Base-by-base conservation (phyloP, 37 sponge, comb jelly and placozoan species). In the Petrosia ficiformis region DNA sequence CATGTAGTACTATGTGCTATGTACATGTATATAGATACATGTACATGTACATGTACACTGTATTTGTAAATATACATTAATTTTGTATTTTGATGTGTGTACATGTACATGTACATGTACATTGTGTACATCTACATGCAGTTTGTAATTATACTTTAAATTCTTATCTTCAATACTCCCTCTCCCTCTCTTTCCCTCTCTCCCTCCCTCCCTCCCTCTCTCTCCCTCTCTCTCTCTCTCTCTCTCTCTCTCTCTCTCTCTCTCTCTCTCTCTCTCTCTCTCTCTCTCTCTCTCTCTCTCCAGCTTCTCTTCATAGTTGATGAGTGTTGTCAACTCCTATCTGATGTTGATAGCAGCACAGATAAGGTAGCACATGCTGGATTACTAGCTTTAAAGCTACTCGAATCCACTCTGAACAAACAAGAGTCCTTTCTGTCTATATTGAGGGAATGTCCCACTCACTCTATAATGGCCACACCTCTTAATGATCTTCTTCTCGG, bases 401-500 rank as follows among this genome's bases (percentile, higher is more conserved):
- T 98, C 56, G 89, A 88, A 59, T 67, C 75, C 11, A 70, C 88
- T 14, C 85, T 98, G 65, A 77, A 65, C 39, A 88, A 84, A 67
- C 78, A 92, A 80, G 77, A 80, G 16, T 67, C 37, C 36, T 92
- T 88, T 29, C 36, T 81, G 44, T 69, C 79, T 6, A 65, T 34
- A 36, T 71, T 81, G 25, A 65, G 84, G 42, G 59, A 74, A 63
- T 72, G 22, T n/a, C 61, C 67, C 38, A 67, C 73, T 70, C 71
- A 43, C 42, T 44, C 65, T 25, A 38, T 84, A 28, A 74, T 81
- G 34, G 79, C 86, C 1, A 87, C 85, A 28, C 93, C 99, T 0
- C 81, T 98, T 16, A 72, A 90, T 38, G 71, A 85, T 36, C 87
- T 98, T 4, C 85, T 98, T 42, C 70, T 90, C 14, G 80, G 87